Base-by-base conservation (phyloP, 2,797 vertebrate species). In the Fratercula arctica region DNA sequence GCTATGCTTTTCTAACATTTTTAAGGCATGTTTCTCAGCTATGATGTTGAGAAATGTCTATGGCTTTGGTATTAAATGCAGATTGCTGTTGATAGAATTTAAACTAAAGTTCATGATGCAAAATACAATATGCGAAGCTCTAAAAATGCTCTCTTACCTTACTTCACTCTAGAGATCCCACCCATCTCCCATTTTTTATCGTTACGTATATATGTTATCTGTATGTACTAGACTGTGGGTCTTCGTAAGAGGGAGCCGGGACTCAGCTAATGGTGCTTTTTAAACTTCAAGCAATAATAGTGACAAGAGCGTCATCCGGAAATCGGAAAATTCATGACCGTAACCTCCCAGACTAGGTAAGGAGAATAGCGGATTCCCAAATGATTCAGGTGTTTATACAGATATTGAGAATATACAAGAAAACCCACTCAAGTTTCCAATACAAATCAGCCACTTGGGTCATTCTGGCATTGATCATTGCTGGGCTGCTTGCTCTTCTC, bases 171-270 rank as follows among this genome's bases (percentile, higher is more conserved):
- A 41, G 39, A 48, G 33, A 89, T 54, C 29, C 67, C 54, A 57
- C 21, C 53, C 61, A 54, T 46, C 54, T 66, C 35, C 19, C 12
- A 1, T 37, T 64, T 73, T 24, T 48, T 69, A n/a, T 24, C 4
- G 0, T 26, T 37, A 77, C 0, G 7, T 24, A 46, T 13, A 3
- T 1, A 2, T 2, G 7, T 60, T 54, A 61, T 39, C 46, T 17
- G 10, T 7, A 13, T 4, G 5, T 25, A 41, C 37, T 35, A 25
- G 45, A 35, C n/a, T 39, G 28, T 6, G 18, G 18, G 25, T 57
- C 64, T 70, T 72, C 48, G 46, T 37, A 84, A 76, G 41, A 79
- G 31, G 60, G 25, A 74, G 54, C 28, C 25, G 37, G 25, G 39
- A 70, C 31, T 73, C 61, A 43, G 39, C 21, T 73, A 72, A 54